A percentile compares a stretch with the other conserved stretches of the same genome.
Evolutionary conservation across 2,888 invertebrate species (phyloP).

Genomic region (Ectemnius cavifrons): DNA sequence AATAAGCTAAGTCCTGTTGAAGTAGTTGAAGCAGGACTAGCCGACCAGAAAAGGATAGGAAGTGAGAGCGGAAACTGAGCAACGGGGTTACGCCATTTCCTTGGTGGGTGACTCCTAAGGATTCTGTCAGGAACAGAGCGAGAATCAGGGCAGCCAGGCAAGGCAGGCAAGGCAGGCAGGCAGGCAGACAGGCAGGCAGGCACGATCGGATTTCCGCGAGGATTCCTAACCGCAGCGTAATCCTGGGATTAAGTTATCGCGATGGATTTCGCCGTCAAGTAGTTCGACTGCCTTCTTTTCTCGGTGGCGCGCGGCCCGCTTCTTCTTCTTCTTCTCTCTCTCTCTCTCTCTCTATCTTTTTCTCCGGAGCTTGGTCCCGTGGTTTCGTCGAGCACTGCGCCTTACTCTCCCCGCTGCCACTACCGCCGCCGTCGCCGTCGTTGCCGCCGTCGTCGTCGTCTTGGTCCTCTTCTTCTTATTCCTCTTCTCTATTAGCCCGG

Average conservation of each 20-base stretch:
- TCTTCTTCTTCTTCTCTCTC: conserved; percentile 7
- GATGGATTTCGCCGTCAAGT: conserved; percentile 73
- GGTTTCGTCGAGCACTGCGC: not conserved
- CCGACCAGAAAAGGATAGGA: too few species aligned
- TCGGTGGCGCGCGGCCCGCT: not conserved
- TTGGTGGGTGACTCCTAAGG: conserved; percentile 26
- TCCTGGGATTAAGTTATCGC: conserved; percentile 72
- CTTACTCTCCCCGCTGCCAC: conserved; percentile 55
- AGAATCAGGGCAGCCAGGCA: too few species aligned
- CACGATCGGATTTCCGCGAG: conserved; percentile 63
- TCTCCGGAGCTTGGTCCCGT: conserved; percentile 6
- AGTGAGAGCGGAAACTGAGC: conserved; percentile 49
- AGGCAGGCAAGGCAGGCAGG: too few species aligned
- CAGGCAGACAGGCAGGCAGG: conserved; percentile 1
- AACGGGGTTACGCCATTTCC: conserved; percentile 34
- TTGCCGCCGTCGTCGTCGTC: conserved; percentile 4
- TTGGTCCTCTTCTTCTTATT: conserved; percentile 9
- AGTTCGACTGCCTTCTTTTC: conserved; percentile 43
- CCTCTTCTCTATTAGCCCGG: conserved; percentile 58
- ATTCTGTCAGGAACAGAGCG: conserved; percentile 26
- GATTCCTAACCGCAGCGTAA: conserved; percentile 54
- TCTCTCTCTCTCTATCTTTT: not conserved
- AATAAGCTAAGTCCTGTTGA: too few species aligned
- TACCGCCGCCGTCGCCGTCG: conserved; percentile 68
- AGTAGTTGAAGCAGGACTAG: too few species aligned